phyloP scores from a whole-genome alignment of 2,888 invertebrate species.

The Ormyrus rosae region DNA sequence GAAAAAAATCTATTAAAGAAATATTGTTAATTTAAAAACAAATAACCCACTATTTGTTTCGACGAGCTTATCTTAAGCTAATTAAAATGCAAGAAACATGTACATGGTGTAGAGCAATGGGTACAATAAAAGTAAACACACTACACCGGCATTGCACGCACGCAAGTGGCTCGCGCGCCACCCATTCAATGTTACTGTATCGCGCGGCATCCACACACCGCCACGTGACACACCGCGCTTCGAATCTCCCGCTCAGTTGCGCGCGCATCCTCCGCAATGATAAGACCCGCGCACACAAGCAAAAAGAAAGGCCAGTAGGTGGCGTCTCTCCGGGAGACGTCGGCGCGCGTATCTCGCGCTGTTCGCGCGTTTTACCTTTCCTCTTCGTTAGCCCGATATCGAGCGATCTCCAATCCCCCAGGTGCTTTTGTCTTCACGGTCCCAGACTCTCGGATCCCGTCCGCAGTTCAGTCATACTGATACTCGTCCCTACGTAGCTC shows the following conservation, averaged over 20 bases:
- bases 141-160: background rate
- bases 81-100: no score
- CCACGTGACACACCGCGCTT: background rate
- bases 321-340: conserved; percentile 34
- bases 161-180: background rate
- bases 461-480: no score
- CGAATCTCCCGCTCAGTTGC: conserved; percentile 15
- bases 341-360: conserved; percentile 28
- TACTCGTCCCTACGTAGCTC: background rate
- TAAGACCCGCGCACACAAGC: background rate
- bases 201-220: no score
- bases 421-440: background rate
- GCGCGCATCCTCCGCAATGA: background rate
- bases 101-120: background rate
- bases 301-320: conserved; percentile 13
- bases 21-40: no score
- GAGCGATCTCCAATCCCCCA: background rate
- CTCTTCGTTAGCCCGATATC: background rate
- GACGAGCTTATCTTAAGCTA: no score
- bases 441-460: background rate
- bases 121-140: background rate
- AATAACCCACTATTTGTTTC: no score
- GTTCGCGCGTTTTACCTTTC: background rate
- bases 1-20: no score
- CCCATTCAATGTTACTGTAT: no score